Conservation (phyloP, 2,888 invertebrate species). For the Pammene fasciana region DNA sequence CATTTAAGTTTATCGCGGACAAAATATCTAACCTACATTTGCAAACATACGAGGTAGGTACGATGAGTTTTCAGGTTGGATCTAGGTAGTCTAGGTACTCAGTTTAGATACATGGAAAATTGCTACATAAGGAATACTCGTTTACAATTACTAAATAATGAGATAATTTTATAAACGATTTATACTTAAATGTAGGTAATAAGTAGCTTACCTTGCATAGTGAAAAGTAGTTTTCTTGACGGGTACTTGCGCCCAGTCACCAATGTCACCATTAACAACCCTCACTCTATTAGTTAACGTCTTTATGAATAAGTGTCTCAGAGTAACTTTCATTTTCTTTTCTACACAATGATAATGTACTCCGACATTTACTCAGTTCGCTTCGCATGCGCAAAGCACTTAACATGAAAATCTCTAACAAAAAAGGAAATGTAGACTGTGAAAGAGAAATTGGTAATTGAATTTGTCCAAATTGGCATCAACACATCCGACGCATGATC, state of each 20-base stretch:
- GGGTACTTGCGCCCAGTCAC: too few relatives aligned
- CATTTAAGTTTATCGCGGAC: not conserved
- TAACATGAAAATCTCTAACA: conserved; percentile 33
- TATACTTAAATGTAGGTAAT: too few relatives aligned
- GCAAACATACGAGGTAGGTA: too few relatives aligned
- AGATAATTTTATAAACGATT: too few relatives aligned
- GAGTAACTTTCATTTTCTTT: conserved; percentile 24
- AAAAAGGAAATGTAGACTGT: conserved; percentile 41
- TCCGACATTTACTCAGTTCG: conserved; percentile 18
- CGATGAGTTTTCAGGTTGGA: too few relatives aligned
- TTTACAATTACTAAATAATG: too few relatives aligned
- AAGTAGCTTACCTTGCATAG: not conserved
- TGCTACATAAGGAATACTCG: too few relatives aligned
- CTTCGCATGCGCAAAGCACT: conserved; percentile 25
- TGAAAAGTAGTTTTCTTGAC: conserved; percentile 1
- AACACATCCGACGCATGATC: conserved; percentile 49
- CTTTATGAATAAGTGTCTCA: conserved; percentile 14
- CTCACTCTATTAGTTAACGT: conserved; percentile 19
- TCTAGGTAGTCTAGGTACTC: too few relatives aligned
- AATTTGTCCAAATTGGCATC: conserved; percentile 49
- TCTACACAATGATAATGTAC: conserved; percentile 18
- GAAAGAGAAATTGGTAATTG: conserved; percentile 50
- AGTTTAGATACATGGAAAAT: too few relatives aligned
- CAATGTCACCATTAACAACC: not conserved
- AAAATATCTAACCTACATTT: not conserved